These are phyloP conservation scores for Cirrhinus mrigala DNA, from an alignment of 2,797 vertebrate genomes.

Conservation along the genomic window DNA sequence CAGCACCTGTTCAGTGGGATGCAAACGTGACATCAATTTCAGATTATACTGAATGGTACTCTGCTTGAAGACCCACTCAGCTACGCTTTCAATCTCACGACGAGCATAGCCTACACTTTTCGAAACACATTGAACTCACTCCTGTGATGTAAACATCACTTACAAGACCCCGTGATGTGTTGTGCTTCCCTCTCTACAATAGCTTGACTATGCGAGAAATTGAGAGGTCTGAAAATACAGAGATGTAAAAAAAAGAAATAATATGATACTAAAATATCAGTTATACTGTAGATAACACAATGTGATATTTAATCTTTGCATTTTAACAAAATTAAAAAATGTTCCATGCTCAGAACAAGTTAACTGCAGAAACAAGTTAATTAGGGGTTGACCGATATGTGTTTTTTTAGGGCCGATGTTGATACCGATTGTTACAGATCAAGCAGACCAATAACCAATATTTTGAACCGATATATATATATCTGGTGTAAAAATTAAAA, in stretches of 20 bases:
- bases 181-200: not conserved
- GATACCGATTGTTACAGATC: no score
- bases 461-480: no score
- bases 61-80: slow-evolving; percentile 30
- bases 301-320: not conserved
- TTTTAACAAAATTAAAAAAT: not conserved
- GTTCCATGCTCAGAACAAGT: not conserved
- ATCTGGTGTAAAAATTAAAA: no score
- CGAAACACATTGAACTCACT: slow-evolving; percentile 10
- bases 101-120: slow-evolving; percentile 3
- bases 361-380: no score
- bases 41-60: slow-evolving; percentile 31
- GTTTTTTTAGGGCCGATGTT: no score
- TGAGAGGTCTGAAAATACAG: not conserved
- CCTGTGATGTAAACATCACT: slow-evolving; percentile 20
- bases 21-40: slow-evolving; percentile 31
- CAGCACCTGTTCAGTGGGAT: slow-evolving; percentile 34
- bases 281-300: not conserved
- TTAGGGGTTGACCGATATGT: not conserved
- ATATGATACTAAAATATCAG: not conserved
- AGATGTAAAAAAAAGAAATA: not conserved
- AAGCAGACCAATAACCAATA: no score
- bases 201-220: not conserved
- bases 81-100: slow-evolving; percentile 8
- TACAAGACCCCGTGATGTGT: not conserved